Conservation (phyloP, 2,797 vertebrate species). For the Sebastolobus alascanus region DNA sequence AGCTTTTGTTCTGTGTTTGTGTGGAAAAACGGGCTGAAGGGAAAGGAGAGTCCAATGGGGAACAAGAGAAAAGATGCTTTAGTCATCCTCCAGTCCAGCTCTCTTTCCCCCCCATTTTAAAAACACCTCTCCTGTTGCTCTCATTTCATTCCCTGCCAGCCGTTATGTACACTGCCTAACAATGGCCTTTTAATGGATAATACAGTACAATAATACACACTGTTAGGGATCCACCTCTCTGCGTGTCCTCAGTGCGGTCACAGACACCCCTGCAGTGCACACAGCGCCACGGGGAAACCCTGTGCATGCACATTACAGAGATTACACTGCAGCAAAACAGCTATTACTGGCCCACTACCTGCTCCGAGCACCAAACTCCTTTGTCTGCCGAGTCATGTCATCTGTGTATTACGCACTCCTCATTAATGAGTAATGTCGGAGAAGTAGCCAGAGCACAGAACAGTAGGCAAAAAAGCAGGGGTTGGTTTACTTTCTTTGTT, state of each 20-base stretch:
- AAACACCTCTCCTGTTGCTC: conserved; percentile 15
- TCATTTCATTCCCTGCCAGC: conserved; percentile 23
- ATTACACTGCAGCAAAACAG: conserved; percentile 68
- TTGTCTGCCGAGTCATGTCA: conserved; percentile 43
- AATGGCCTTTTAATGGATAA: conserved; percentile 1
- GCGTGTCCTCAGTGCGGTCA: conserved; percentile 20
- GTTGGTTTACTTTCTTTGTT: conserved; percentile 14
- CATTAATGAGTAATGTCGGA: conserved; percentile 44
- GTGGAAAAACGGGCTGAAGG: conserved; percentile 4
- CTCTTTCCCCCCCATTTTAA: conserved; percentile 3
- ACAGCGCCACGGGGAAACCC: conserved; percentile 46
- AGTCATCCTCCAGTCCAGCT: conserved; percentile 36
- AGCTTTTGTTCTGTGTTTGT: conserved; percentile 31
- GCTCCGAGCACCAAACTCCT: conserved; percentile 29
- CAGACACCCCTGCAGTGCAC: conserved; percentile 51
- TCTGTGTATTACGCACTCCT: conserved; percentile 41
- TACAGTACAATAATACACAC: neutral
- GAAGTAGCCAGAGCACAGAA: conserved; percentile 15
- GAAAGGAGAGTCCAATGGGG: conserved; percentile 23
- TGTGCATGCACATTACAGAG: conserved; percentile 55
- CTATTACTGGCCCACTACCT: conserved; percentile 46
- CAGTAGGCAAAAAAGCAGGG: neutral
- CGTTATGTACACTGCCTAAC: neutral
- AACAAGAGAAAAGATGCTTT: conserved; percentile 27
- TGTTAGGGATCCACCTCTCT: conserved; percentile 17